Percentiles rank a stretch among this genome's conserved stretches.
phyloP scores from a whole-genome alignment of 2,113 vertebrate genomes.

The Gavialis gangeticus region DNA sequence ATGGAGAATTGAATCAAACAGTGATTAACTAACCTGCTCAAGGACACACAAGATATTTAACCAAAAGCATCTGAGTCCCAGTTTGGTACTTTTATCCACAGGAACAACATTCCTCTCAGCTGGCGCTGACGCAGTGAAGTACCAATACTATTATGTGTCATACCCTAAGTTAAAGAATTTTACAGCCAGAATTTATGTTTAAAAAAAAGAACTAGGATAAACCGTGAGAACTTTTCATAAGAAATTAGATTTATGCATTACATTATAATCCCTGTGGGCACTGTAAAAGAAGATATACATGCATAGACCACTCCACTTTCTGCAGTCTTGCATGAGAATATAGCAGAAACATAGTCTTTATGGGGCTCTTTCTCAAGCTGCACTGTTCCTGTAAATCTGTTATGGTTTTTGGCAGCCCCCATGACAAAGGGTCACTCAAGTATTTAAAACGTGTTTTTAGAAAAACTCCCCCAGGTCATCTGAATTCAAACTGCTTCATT shows the following conservation, averaged over 20 bases:
- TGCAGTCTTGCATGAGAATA: background rate
- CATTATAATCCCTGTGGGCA: background rate
- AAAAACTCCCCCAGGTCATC: background rate
- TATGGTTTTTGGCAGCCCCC: background rate
- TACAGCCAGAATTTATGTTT: too few species aligned
- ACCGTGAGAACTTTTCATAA: background rate
- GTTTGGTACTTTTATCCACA: background rate
- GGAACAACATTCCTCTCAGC: background rate
- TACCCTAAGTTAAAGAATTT: slow-evolving; percentile 3
- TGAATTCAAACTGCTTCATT: background rate
- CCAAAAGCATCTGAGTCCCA: background rate
- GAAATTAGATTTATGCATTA: background rate
- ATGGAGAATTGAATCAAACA: background rate
- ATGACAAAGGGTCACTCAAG: background rate
- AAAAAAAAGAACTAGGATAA: background rate
- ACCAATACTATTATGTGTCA: background rate
- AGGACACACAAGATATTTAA: background rate
- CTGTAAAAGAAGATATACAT: background rate
- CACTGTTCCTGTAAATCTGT: background rate
- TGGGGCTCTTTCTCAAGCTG: background rate
- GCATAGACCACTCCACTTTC: background rate
- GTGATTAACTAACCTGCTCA: background rate
- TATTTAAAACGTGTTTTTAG: background rate
- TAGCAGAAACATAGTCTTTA: background rate
- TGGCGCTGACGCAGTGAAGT: background rate